Percentiles rank a stretch among this genome's conserved stretches.
These are phyloP conservation scores for Salarias fasciatus DNA, from an alignment of 2,797 vertebrate species.

Conservation along the genomic window DNA sequence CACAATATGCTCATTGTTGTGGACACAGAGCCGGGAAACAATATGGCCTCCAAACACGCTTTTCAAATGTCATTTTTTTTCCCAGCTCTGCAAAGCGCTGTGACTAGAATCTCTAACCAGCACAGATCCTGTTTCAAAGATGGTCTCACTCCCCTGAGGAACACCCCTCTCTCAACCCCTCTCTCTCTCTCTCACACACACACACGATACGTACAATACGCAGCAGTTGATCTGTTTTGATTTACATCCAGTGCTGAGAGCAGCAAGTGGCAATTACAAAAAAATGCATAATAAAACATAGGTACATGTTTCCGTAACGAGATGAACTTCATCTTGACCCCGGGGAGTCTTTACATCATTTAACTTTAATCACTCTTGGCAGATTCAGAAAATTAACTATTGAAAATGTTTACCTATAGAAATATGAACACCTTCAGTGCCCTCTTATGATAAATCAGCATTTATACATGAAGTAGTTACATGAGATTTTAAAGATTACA, in stretches of 20 bases:
- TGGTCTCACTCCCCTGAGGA: not conserved
- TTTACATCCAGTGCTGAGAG: constrained; percentile 21
- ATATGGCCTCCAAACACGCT: constrained; percentile 30
- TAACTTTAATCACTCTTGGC: constrained; percentile 39
- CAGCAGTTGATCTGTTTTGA: constrained; percentile 33
- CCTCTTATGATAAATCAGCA: too few relatives aligned
- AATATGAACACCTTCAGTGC: too few relatives aligned
- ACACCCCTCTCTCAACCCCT: too few relatives aligned
- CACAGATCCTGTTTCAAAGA: constrained; percentile 41
- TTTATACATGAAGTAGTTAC: too few relatives aligned
- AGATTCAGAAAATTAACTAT: too few relatives aligned
- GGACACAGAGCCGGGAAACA: constrained; percentile 29
- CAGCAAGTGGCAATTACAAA: constrained; percentile 17
- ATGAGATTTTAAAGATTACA: too few relatives aligned
- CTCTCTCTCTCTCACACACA: too few relatives aligned
- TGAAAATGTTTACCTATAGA: too few relatives aligned
- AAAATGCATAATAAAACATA: constrained; percentile 63
- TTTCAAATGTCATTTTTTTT: constrained; percentile 46
- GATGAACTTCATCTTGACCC: constrained; percentile 44
- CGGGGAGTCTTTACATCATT: constrained; percentile 40
- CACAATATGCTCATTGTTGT: constrained; percentile 34
- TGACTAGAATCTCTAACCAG: constrained; percentile 49
- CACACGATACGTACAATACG: constrained; percentile 12
- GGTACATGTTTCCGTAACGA: constrained; percentile 52
- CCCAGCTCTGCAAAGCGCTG: constrained; percentile 37